Conservation (phyloP, 2,888 invertebrate genomes). For the Encarsia formosa region DNA sequence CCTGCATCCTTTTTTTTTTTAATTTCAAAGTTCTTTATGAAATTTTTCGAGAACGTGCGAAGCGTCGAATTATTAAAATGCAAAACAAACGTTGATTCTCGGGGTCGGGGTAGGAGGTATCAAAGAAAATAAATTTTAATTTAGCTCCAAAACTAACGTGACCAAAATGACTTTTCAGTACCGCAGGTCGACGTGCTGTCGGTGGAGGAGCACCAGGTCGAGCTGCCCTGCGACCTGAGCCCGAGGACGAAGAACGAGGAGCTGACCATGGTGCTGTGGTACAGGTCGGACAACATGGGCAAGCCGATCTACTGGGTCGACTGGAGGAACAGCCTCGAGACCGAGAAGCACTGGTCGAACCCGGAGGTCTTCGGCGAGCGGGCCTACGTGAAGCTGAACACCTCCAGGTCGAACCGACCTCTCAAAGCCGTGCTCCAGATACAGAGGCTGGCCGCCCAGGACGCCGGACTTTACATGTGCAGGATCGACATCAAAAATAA, state of each 20-base stretch:
- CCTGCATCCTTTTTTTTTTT: no score
- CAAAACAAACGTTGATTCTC: no score
- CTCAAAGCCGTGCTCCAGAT: slow-evolving; percentile 52
- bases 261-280: slow-evolving; percentile 89
- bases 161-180: slow-evolving; percentile 52
- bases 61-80: no score
- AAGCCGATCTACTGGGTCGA: slow-evolving; percentile 78
- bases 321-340: slow-evolving; percentile 48
- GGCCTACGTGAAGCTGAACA: slow-evolving; percentile 54
- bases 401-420: no score
- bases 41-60: no score
- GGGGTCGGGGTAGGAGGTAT: no score
- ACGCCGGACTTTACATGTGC: slow-evolving; percentile 54
- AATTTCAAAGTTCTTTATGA: no score
- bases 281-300: slow-evolving; percentile 70
- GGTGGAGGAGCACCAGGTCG: slow-evolving; percentile 75
- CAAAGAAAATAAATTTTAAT: no score
- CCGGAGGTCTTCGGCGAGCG: slow-evolving; percentile 50
- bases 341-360: slow-evolving; percentile 53
- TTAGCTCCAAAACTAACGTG: no score
- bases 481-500: slow-evolving; percentile 55
- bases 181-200: slow-evolving; percentile 71
- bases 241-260: slow-evolving; percentile 69
- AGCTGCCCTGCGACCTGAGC: slow-evolving; percentile 81
- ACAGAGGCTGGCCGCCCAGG: slow-evolving; percentile 47